Conservation (phyloP, 2,888 invertebrate genomes). For the Linnaemya tessellans region DNA sequence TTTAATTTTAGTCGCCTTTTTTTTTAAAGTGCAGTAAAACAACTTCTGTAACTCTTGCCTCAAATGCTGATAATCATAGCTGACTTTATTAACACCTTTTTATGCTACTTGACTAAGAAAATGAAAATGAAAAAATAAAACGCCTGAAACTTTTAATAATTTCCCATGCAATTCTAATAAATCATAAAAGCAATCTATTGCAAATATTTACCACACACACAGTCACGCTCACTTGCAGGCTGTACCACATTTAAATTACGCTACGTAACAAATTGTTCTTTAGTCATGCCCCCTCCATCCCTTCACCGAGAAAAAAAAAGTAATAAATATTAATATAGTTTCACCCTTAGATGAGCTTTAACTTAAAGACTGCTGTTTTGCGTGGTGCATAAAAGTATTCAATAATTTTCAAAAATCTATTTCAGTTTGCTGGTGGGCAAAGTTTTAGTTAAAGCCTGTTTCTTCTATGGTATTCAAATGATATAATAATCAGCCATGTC, state of each 20-base stretch:
- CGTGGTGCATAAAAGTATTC: slow-evolving; percentile 23
- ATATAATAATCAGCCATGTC: too few species aligned
- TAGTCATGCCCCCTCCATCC: slow-evolving; percentile 18
- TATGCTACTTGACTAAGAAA: slow-evolving; percentile 45
- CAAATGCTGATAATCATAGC: slow-evolving; percentile 40
- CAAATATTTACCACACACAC: slow-evolving; percentile 35
- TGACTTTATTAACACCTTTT: slow-evolving; percentile 64
- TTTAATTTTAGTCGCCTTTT: too few species aligned
- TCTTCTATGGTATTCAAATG: too few species aligned
- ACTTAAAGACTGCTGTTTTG: neutral
- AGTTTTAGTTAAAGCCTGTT: too few species aligned
- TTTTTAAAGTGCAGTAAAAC: too few species aligned
- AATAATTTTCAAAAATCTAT: slow-evolving; percentile 7
- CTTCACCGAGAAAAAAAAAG: too few species aligned
- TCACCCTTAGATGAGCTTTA: slow-evolving; percentile 52
- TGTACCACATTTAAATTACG: slow-evolving; percentile 21
- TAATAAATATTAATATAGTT: slow-evolving; percentile 66
- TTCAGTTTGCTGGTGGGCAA: neutral
- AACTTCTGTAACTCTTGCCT: neutral
- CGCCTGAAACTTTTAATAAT: slow-evolving; percentile 70
- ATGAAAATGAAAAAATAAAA: slow-evolving; percentile 55
- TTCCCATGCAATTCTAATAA: slow-evolving; percentile 61
- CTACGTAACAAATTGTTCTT: slow-evolving; percentile 36
- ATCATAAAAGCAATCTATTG: slow-evolving; percentile 59
- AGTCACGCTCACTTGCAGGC: neutral